Percentiles rank a stretch among this genome's conserved stretches.
Evolutionary conservation across 2,888 invertebrate genomes (phyloP).

Genomic region (Coelogynopora nodosa): DNA sequence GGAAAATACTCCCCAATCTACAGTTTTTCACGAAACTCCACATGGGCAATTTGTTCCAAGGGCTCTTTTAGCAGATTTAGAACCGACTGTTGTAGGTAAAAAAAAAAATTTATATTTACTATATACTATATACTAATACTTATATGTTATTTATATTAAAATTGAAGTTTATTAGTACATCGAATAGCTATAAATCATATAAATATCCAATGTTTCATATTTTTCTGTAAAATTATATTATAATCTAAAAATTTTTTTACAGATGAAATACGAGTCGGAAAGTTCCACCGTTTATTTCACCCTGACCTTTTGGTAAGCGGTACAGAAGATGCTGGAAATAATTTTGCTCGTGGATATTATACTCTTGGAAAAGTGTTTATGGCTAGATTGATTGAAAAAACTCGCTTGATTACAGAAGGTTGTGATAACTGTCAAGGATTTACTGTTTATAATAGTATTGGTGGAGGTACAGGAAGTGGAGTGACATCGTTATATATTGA

Average conservation of each 20-base stretch:
- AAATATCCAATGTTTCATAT: no score
- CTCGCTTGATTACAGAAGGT: conserved; percentile 45
- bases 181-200: no score
- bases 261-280: conserved; percentile 47
- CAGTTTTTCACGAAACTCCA: conserved; percentile 35
- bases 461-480: conserved; percentile 49
- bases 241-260: background rate
- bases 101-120: background rate
- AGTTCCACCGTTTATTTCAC: conserved; percentile 46
- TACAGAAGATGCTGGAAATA: conserved; percentile 48
- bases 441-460: conserved; percentile 47
- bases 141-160: no score
- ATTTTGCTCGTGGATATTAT: conserved; percentile 49
- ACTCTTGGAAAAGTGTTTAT: conserved; percentile 47
- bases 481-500: conserved; percentile 48
- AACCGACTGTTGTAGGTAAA: conserved; percentile 47
- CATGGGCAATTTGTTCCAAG: conserved; percentile 33
- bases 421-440: conserved; percentile 48
- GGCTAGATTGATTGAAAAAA: conserved; percentile 22
- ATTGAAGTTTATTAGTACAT: no score
- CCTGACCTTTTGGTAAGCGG: conserved; percentile 48
- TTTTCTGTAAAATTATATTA: no score
- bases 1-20: background rate
- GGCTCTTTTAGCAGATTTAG: conserved; percentile 35
- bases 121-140: background rate